Conservation (phyloP, 2,797 vertebrate species). For the Corythornis leucogaster region DNA sequence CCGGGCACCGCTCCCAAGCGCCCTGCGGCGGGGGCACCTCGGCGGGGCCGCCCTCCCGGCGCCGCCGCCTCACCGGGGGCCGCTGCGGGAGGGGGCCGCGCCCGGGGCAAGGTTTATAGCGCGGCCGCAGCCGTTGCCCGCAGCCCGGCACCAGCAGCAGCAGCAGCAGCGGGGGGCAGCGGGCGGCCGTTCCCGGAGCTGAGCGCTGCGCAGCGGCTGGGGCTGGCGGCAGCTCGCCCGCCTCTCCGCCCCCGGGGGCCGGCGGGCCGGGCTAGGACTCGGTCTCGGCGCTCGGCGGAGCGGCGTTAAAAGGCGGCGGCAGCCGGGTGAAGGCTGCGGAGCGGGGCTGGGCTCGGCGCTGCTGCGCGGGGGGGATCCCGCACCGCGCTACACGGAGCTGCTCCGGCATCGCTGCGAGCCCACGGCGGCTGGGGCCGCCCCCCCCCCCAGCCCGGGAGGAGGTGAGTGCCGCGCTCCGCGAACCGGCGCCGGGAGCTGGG, state of each 20-base stretch:
- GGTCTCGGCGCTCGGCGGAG: constrained; percentile 61
- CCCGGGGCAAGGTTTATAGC: not conserved
- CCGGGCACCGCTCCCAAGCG: no score
- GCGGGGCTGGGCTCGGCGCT: no score
- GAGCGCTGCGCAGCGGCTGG: not conserved
- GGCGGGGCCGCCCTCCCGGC: not conserved
- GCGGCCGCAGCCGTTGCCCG: not conserved
- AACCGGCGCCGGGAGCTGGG: not conserved
- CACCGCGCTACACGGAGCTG: not conserved
- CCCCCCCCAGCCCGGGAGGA: not conserved
- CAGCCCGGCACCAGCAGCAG: not conserved
- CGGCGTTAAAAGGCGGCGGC: constrained; percentile 53
- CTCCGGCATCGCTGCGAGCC: not conserved
- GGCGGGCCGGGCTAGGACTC: constrained; percentile 34
- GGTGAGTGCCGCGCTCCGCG: not conserved
- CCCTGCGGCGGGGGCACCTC: not conserved
- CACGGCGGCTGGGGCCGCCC: not conserved
- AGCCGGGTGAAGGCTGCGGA: not conserved
- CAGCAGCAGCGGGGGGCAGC: not conserved
- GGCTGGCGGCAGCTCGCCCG: not conserved
- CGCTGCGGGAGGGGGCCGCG: not conserved
- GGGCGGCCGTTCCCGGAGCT: not conserved
- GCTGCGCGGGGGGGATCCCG: not conserved
- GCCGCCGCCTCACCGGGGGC: not conserved
- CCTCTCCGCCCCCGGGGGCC: not conserved